Evolutionary conservation across 2,888 invertebrate genomes (phyloP), one percentile per base, ranked within the genome.

Genomic region (Troides oblongomaculatus): DNA sequence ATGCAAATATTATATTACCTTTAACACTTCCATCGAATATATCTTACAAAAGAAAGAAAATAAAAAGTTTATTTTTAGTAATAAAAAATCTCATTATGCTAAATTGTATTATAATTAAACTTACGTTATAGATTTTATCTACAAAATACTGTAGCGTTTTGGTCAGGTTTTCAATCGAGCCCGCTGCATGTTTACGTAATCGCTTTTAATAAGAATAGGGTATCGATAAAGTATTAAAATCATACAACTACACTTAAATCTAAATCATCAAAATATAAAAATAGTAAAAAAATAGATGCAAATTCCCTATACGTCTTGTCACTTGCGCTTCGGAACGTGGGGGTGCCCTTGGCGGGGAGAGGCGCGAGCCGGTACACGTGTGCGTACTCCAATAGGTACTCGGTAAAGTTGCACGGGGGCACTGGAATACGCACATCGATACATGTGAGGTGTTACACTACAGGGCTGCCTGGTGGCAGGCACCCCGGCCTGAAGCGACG

Each of bases 1-100:
- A 92, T 92, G 93, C 93, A 93, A 93, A 94, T 94, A 93, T 94
- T 94, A 94, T 94, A 93, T 93, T 94, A 94, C 93, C 92, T 94
- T 92, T 91, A 91, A 92, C 91, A 91, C 90, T 91, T 92, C 89
- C 91, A 88, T 92, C 92, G 90, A 92, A 91, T 92, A 92, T 92
- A 91, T 92, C 91, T 90, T 91, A 92, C 91, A 92, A 91, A 92
- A 92, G 90, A 90, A 92, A 90, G 87, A 84, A 88, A 92, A 90
- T 89, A 89, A 91, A 90, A 92, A 86, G 84, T 89, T n/a, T 53
- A 88, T 89, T 84, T 87, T 90, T 90, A 86, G 88, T 89, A 91
- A 87, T 92, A 92, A 92, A 92, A 92, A 92, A 88, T 91, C 85
- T 92, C 90, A 88, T 91, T 92, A 92, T 87, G 67, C 92, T 92